Evolutionary conservation across 1,140 invertebrate species (phyloP).

Genomic region (Cherax destructor): DNA sequence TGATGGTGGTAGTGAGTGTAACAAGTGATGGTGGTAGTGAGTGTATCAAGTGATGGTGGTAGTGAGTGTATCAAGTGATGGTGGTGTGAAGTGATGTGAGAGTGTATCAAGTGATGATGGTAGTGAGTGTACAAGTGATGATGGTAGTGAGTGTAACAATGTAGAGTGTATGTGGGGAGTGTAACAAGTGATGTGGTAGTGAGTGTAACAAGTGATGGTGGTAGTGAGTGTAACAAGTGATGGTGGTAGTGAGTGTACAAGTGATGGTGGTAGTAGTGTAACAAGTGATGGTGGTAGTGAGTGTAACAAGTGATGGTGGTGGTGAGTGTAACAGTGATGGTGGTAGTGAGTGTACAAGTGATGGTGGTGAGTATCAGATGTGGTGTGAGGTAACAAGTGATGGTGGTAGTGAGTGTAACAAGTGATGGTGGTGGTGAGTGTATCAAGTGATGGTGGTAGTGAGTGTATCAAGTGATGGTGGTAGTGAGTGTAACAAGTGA

Average conservation of each 20-base stretch:
- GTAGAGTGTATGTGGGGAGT: too few species aligned
- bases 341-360: neutral
- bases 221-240: neutral
- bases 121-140: too few species aligned
- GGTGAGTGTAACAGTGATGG: neutral
- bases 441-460: neutral
- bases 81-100: too few species aligned
- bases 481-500: neutral
- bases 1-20: too few species aligned
- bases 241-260: neutral
- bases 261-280: neutral
- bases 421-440: neutral
- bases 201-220: neutral
- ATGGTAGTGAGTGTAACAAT: neutral
- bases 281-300: neutral
- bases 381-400: neutral
- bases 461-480: neutral
- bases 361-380: neutral
- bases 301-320: neutral
- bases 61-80: too few species aligned
- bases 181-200: neutral
- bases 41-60: too few species aligned
- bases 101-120: too few species aligned
- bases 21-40: too few species aligned
- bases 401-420: neutral